Conservation (phyloP, 2,888 invertebrate genomes). For the Lasioglossum lativentre region DNA sequence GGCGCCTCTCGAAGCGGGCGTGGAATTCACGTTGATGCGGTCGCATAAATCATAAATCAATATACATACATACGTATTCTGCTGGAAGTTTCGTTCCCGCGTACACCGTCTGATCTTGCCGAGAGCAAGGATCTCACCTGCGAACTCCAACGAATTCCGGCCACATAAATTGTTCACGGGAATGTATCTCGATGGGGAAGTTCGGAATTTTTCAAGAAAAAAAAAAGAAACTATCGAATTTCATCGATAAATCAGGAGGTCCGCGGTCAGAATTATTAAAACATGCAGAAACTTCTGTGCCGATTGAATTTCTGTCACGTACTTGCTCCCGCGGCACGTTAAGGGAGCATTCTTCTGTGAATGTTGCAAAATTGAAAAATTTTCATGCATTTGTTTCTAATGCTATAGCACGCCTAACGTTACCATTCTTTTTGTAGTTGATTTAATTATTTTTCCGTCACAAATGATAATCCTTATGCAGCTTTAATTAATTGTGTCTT, state of each 20-base stretch:
- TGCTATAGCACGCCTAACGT: neutral
- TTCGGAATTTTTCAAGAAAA: slow-evolving; percentile 34
- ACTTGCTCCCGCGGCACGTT: neutral
- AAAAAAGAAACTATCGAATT: slow-evolving; percentile 36
- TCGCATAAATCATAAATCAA: slow-evolving; percentile 50
- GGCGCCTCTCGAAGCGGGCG: neutral
- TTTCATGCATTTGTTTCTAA: neutral
- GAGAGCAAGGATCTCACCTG: slow-evolving; percentile 48
- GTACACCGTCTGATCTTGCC: slow-evolving; percentile 31
- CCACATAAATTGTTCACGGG: slow-evolving; percentile 55
- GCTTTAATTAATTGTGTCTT: neutral
- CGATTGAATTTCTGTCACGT: slow-evolving; percentile 32
- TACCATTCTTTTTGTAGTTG: neutral
- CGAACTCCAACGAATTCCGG: slow-evolving; percentile 48
- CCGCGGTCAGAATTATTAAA: slow-evolving; percentile 46
- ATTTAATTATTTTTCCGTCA: neutral
- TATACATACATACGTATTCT: slow-evolving; percentile 33
- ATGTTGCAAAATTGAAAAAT: neutral
- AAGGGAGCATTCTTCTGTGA: neutral
- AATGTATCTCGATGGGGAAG: slow-evolving; percentile 47
- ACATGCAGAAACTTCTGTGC: slow-evolving; percentile 11
- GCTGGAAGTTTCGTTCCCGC: slow-evolving; percentile 32
- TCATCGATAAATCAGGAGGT: slow-evolving; percentile 49
- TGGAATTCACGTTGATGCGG: slow-evolving; percentile 25
- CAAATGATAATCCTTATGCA: neutral